Base-by-base conservation (phyloP, 2,797 vertebrate genomes). In the Setipinna tenuifilis region DNA sequence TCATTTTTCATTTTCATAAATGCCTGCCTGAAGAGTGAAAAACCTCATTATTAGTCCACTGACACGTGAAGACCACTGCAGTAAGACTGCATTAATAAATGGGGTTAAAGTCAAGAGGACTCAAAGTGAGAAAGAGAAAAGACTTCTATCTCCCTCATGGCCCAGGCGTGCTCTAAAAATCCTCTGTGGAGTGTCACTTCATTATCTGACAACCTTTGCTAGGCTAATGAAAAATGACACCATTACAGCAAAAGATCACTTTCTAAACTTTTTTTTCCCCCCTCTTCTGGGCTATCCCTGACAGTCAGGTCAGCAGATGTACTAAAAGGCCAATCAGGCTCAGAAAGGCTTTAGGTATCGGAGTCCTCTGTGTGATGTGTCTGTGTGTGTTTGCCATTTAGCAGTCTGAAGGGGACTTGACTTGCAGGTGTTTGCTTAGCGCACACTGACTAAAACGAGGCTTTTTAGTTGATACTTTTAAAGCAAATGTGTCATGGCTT, bases 141-240 rank as follows among this genome's bases (percentile, higher is more conserved):
- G 71, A 78, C 31, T 31, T 19, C 2, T 44, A 78, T 19, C 35
- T 44, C 71, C 35, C 71, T 78, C 17, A 44, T 78, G 71, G 31
- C 35, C 71, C 6, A 44, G 44, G 35, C 9, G 35, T 44, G 17
- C 35, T 44, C 35, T 31, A 17, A 78, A 78, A 19, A 78, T n/a
- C 71, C 71, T 9, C 71, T 17, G 71, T 78, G 35, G 35, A 78
- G 71, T 17, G 31, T 78, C 28, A 31, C 16, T 71, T 71, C 31
- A 35, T 35, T 35, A 71, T 71, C 71, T 21, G 35, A 78, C 35
- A 7, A n/a, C 71, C 71, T 44, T 21, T 41, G 35, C 35, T 78
- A 78, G 71, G 35, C 71, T 21, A 44, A 19, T 75, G 68, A 75
- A 78, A 78, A 78, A 78, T 44, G 71, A 7, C 68, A 19, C 68